A percentile compares a stretch with the other conserved stretches of the same genome.
phyloP scores from a whole-genome alignment of 2,113 vertebrate genomes.

The Peromyscus leucopus region DNA sequence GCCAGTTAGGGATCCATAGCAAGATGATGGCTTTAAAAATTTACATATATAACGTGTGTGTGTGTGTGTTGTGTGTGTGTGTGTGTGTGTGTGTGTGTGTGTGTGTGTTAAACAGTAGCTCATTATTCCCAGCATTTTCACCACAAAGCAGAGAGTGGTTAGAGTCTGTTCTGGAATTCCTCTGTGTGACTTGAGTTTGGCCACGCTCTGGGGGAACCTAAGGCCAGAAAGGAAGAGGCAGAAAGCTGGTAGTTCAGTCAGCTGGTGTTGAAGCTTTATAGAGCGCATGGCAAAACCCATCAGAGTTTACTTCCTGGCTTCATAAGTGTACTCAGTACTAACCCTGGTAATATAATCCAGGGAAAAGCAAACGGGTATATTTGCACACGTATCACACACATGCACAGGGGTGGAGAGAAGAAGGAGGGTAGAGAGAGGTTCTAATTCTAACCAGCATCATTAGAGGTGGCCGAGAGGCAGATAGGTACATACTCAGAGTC shows the following conservation, averaged over 20 bases:
- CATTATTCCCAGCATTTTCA: neutral
- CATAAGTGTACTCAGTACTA: neutral
- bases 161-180: slow-evolving; percentile 7
- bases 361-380: neutral
- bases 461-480: neutral
- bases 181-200: neutral
- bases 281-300: neutral
- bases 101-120: neutral
- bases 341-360: neutral
- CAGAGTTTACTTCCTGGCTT: neutral
- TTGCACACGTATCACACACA: neutral
- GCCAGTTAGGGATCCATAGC: neutral
- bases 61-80: no score
- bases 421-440: neutral
- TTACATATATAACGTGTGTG: no score
- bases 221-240: neutral
- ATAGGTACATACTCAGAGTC: slow-evolving; percentile 3
- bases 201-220: neutral
- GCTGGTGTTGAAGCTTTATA: neutral
- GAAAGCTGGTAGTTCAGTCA: neutral
- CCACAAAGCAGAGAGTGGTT: slow-evolving; percentile 17
- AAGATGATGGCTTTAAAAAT: neutral
- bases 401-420: neutral
- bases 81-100: no score
- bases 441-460: slow-evolving; percentile 8